These are phyloP conservation scores for Scartelaos histophorus DNA, from an alignment of 2,113 vertebrate genomes.

Conservation along the genomic window DNA sequence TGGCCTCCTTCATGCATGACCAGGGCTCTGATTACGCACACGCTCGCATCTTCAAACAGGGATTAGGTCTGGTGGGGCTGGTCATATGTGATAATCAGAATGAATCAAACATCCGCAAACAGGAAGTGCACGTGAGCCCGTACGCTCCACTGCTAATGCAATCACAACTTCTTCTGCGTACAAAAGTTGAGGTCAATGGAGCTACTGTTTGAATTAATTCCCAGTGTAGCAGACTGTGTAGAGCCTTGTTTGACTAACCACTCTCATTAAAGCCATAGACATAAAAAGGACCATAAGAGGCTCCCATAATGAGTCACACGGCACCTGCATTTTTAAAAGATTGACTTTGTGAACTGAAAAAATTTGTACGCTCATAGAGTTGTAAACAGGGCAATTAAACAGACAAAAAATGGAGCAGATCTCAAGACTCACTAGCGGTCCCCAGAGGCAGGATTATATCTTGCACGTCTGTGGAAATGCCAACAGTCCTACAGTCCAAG, in stretches of 20 bases:
- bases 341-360: neutral
- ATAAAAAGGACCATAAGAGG: neutral
- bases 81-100: slow-evolving; percentile 16
- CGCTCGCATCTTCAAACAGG: slow-evolving; percentile 17
- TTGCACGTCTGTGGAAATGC: neutral
- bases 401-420: neutral
- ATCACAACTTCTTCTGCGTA: slow-evolving; percentile 12
- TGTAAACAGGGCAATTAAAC: neutral
- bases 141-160: slow-evolving; percentile 7
- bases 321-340: slow-evolving; percentile 1
- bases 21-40: slow-evolving; percentile 21
- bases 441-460: neutral
- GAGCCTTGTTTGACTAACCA: neutral
- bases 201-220: slow-evolving; percentile 2
- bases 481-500: neutral
- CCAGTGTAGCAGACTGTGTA: neutral
- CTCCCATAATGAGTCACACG: neutral
- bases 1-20: slow-evolving; percentile 28
- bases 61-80: slow-evolving; percentile 21
- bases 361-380: neutral
- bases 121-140: slow-evolving; percentile 12
- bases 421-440: slow-evolving; percentile 6
- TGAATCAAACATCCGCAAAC: slow-evolving; percentile 24
- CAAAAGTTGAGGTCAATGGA: neutral
- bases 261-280: neutral